These are phyloP conservation scores for Urophycis tenuis DNA, from an alignment of 2,797 vertebrate genomes.

Conservation along the genomic window DNA sequence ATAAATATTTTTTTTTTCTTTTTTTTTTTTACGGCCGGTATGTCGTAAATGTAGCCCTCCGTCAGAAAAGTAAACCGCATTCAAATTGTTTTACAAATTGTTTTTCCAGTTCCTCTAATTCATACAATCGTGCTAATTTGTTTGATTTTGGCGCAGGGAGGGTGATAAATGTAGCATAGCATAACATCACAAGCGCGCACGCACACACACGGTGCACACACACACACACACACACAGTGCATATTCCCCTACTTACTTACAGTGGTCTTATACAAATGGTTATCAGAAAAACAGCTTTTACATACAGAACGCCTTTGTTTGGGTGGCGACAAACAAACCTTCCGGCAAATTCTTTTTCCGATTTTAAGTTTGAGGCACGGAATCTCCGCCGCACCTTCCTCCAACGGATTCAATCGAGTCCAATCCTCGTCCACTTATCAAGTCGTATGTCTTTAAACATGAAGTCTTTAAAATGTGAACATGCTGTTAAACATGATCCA, in stretches of 20 bases:
- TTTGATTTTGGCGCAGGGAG: neutral
- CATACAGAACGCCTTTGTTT: neutral
- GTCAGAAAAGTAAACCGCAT: neutral
- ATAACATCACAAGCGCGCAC: neutral
- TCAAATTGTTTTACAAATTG: neutral
- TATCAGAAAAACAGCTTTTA: slow-evolving; percentile 5
- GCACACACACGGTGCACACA: neutral
- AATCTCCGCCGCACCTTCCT: too few species aligned
- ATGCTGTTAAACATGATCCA: too few species aligned
- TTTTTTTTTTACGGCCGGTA: neutral
- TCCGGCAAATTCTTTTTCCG: neutral
- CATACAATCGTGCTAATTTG: neutral
- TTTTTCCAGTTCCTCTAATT: neutral
- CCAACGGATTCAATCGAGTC: too few species aligned
- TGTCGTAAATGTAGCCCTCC: neutral
- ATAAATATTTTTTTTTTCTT: neutral
- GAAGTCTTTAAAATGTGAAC: too few species aligned
- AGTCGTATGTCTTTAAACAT: too few species aligned
- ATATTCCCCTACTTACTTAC: neutral
- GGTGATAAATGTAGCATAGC: too few species aligned
- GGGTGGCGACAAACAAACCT: neutral
- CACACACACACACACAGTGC: slow-evolving; percentile 4
- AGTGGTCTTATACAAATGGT: slow-evolving; percentile 10
- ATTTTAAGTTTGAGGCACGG: too few species aligned
- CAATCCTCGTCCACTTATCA: neutral